Evolutionary conservation across 2,113 vertebrate species (phyloP), one percentile per base, ranked within the genome.

Genomic region (Nothocercus nigrocapillus): DNA sequence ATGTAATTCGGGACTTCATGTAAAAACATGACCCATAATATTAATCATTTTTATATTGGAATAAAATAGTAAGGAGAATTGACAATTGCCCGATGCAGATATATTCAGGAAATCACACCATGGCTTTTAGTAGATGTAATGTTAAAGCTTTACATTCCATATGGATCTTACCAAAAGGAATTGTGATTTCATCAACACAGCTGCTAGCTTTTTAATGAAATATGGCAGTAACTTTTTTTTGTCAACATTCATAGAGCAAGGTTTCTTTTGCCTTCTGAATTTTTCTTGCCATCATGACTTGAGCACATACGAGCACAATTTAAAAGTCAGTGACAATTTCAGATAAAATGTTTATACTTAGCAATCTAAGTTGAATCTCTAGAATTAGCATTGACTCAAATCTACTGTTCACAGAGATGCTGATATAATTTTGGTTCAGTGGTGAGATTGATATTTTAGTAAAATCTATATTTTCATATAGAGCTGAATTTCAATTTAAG

Each of bases 201-300:
- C 97, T 97, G 96, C 54, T 94, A 51, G 90, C 73, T 77, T 20
- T 54, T 47, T 36, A 67, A 42, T 70, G 94, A 79, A 97, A 97
- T 93, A 93, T 94, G 97, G 97, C 90, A 90, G 85, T 82, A 92
- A 88, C 63, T 70, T 74, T 83, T 90, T 90, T 86, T 54, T 84
- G 40, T 93, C 72, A 93, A 56, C 27, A 4, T 86, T 80, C 95
- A 63, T 83, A 68, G 40, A n/a, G 61, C 27, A n/a, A 64, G 12
- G 49, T 94, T 85, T 93, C 88, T 75, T 85, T 27, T 7, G 4
- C 72, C 58, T 89, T 67, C 77, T 93, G 74, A 85, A 42, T 94
- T 91, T 82, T 79, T 94, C 79, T 82, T 92, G 49, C 93, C 74
- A 90, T 82, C 69, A 80, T 84, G 47, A 44, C 81, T 84, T 91